Evolutionary conservation across 2,113 vertebrate species (phyloP), one percentile per base, ranked within the genome.

Genomic region (Ammodytes dubius): DNA sequence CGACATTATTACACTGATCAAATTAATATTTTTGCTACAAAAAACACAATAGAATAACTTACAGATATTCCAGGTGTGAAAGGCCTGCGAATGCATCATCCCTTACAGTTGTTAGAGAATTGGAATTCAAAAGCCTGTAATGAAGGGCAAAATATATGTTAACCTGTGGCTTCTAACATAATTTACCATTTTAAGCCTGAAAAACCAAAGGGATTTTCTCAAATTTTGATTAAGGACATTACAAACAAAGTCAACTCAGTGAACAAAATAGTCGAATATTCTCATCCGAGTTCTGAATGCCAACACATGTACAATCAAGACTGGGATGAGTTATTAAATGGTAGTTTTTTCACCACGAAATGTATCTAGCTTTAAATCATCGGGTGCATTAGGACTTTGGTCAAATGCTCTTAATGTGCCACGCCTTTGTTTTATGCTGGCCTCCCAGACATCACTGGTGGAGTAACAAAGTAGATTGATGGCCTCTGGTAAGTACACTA

Each of bases 51-150:
- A 15, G 0, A 72, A 83, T 6, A 79, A 97, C 98, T 98, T 95
- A 99, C 98, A 99, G 94, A 92, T 99, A 99, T 83, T 99, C 98
- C 2, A 99, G 96, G 86, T 99, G 98, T 69, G 98, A 96, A 75
- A 99, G 97, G 35, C 98, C 98, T 84, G 97, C 95, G 86, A 99
- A 99, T n/a, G 98, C 97, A 88, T 99, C 98, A 59, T 99, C 98
- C 77, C 96, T 95, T 92, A 99, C 95, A 87, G 96, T 93, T 8
- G 97, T 97, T 37, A 99, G 97, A 40, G 97, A 97, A 93, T 99
- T 99, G 77, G 98, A 99, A 95, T 99, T 99, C 89, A 99, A 94
- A 92, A 99, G 94, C 70, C 98, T 99, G 95, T 83, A 92, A 88
- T 14, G 14, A 79, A 85, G 5, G 52, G 70, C 2, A 2, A 49